Base-by-base conservation (phyloP, 2,113 vertebrate genomes). In the Nibea coibor region DNA sequence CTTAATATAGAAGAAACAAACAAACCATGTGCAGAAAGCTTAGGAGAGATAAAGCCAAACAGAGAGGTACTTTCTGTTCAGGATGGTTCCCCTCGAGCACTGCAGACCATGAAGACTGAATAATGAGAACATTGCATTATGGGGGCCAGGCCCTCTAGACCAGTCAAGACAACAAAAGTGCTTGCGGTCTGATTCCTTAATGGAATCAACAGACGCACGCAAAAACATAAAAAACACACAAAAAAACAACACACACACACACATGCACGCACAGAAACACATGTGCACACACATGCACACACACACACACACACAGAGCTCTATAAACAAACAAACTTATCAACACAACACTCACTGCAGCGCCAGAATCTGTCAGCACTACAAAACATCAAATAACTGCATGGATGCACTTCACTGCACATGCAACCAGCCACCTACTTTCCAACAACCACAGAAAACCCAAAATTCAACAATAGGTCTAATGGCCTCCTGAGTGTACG, bases 71-170 rank as follows among this genome's bases (percentile, higher is more conserved):
- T 85, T 74, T 58, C 69, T 63, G 45, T 72, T 80, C 53, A 67
- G 70, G 68, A 72, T 26, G 28, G 67, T 76, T 77, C 66, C 72
- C 65, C 80, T 78, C 53, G 8, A 87, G 89, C 75, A 20, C 56
- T 78, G 75, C 80, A 83, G 73, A 75, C 77, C 22, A 54, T 56
- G 26, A 63, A 83, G 70, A 78, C 71, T 70, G 82, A 90, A 86
- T 87, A 90, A 90, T 89, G 86, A 92, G 86, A 90, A 84, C 79
- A 88, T 72, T 90, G 84, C 89, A 89, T 92, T 86, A 86, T 75
- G 75, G 88, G 75, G 81, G 81, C 81, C 75, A 58, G 78, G 83
- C 83, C 83, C 89, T 86, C 67, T 54, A 54, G 84, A 92, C 82
- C 83, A 86, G 82, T 73, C 72, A 89, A 86, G 83, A 88, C 85